Evolutionary conservation across 1,140 invertebrate species (phyloP).

Genomic region (Drosophila seguyi): DNA sequence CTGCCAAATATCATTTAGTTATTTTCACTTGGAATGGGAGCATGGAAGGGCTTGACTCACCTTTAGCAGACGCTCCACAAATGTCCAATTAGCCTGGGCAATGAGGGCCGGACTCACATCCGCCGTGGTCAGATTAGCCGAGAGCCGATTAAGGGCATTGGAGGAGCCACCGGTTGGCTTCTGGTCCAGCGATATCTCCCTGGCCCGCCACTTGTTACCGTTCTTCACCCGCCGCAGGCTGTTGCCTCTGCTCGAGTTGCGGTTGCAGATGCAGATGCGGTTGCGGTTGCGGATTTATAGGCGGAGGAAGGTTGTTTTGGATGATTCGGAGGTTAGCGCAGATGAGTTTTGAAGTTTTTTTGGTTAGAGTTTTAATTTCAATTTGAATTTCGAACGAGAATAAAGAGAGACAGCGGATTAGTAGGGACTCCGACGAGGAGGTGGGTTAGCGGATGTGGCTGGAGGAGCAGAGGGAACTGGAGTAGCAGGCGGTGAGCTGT

Average conservation of each 20-base stretch:
- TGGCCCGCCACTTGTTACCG: conserved; percentile 87
- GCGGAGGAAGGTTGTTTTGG: conserved; percentile 28
- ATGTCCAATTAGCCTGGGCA: conserved; percentile 99
- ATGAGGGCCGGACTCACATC: conserved; percentile 88
- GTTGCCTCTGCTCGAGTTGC: conserved; percentile 86
- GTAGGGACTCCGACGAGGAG: conserved; percentile 34
- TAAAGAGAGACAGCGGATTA: conserved; percentile 65
- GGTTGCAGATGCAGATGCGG: conserved; percentile 35
- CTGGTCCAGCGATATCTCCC: conserved; percentile 87
- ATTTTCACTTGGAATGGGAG: background rate
- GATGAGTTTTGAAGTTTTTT: conserved; percentile 60
- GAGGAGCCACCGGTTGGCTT: conserved; percentile 56
- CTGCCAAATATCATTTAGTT: conserved; percentile 84
- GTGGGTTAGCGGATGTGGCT: conserved; percentile 1
- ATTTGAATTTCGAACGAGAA: conserved; percentile 62
- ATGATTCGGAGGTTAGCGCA: conserved; percentile 63
- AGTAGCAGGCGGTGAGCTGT: conserved; percentile 36
- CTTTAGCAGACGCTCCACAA: conserved; percentile 98
- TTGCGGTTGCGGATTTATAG: conserved; percentile 26
- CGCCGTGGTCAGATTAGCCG: conserved; percentile 79
- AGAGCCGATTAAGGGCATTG: conserved; percentile 75
- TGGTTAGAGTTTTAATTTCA: conserved; percentile 34
- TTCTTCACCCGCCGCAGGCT: conserved; percentile 88
- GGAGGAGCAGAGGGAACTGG: conserved; percentile 14
- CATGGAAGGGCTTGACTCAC: conserved; percentile 85